phyloP scores from a whole-genome alignment of 2,113 vertebrate species.

The Phyllostomus discolor region DNA sequence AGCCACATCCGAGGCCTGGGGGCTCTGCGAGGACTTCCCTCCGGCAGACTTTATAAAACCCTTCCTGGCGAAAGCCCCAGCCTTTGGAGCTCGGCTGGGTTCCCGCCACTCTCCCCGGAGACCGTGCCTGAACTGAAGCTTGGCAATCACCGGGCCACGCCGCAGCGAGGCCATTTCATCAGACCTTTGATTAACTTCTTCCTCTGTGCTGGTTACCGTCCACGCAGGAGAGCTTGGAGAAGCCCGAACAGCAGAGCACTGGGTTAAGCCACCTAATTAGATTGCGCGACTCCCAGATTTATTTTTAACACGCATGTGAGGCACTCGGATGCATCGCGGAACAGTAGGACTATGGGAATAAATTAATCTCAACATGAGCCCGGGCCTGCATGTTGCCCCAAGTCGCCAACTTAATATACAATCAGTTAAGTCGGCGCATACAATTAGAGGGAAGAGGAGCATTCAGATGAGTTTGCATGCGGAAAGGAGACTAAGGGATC shows the following conservation, averaged over 20 bases:
- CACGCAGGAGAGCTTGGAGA: conserved; percentile 50
- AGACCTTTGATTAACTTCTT: conserved; percentile 68
- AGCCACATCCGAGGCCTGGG: neutral
- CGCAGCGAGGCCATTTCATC: neutral
- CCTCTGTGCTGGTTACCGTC: conserved; percentile 63
- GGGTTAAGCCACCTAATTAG: conserved; percentile 58
- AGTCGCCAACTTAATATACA: conserved; percentile 49
- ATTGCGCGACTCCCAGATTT: neutral
- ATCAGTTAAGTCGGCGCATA: conserved; percentile 50
- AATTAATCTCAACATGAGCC: conserved; percentile 61
- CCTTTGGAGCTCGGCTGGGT: neutral
- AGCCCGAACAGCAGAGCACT: neutral
- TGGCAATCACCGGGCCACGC: neutral
- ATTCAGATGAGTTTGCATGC: neutral
- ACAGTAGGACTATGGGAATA: conserved; percentile 34
- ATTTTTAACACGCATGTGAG: conserved; percentile 49
- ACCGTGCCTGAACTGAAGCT: neutral
- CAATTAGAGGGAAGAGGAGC: conserved; percentile 31
- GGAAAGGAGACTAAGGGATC: neutral
- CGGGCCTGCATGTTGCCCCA: neutral
- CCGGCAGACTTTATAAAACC: neutral
- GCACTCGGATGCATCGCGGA: neutral
- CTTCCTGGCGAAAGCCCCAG: neutral
- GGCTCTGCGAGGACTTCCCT: neutral
- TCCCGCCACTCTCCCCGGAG: neutral